phyloP scores from a whole-genome alignment of 2,113 vertebrate species.

The Chlorodrepanis virens region DNA sequence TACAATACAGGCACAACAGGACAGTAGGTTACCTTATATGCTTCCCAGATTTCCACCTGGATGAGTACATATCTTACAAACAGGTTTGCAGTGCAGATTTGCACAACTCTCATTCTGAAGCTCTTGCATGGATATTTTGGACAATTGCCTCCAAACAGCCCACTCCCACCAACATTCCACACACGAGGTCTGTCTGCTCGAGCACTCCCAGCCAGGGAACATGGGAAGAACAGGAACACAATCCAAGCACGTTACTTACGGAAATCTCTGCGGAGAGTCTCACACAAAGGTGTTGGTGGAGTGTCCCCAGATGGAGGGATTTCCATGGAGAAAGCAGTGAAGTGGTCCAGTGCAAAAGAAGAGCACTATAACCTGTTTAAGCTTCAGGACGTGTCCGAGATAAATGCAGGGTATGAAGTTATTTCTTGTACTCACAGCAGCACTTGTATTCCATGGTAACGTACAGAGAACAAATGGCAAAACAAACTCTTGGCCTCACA shows the following conservation, averaged over 20 bases:
- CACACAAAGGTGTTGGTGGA: not conserved
- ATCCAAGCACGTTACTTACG: not conserved
- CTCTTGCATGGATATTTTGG: not conserved
- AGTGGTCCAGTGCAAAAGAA: not conserved
- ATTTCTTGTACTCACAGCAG: not conserved
- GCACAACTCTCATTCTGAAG: not conserved
- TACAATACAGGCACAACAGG: not conserved
- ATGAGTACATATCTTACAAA: not conserved
- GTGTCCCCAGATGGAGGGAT: not conserved
- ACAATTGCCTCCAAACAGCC: not conserved
- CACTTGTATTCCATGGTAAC: not conserved
- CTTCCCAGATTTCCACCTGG: not conserved
- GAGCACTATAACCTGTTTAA: not conserved
- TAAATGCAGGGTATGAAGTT: not conserved
- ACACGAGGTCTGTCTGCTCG: accelerated
- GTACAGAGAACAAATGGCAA: not conserved
- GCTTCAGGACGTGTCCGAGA: not conserved
- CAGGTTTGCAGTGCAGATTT: not conserved
- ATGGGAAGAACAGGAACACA: not conserved
- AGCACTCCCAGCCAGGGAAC: not conserved
- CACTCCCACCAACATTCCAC: not conserved
- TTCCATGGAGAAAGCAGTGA: constrained; percentile 1
- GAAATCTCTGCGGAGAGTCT: not conserved
- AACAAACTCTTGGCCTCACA: constrained; percentile 1
- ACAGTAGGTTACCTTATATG: accelerated